Evolutionary conservation across 2,797 vertebrate genomes (phyloP), one percentile per base, ranked within the genome.

Genomic region (Hyperoplus immaculatus): DNA sequence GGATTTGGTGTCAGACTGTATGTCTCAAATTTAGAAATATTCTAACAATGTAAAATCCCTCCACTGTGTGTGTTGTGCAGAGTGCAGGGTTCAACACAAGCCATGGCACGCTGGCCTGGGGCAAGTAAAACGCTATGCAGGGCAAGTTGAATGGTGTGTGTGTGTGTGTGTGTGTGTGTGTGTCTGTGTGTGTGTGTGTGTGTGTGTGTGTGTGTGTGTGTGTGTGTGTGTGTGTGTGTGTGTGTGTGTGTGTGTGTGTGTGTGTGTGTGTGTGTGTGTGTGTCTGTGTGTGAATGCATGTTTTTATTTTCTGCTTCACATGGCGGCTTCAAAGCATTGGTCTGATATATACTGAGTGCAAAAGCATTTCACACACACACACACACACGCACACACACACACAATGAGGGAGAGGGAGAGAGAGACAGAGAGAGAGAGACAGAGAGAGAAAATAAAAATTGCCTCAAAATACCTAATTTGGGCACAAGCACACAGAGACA

Each of bases 231-330:
- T 43, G 42, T 43, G 42, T 43, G 42, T 43, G 42, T 43, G 6
- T 43, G 42, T 43, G 42, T 43, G 6, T 43, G 42, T 43, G 42
- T 53, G 50, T n/a, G 50, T 53, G n/a, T 10, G 16, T 18, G 70
- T 64, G 18, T 42, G 71, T 29, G 21, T 29, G 53, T 55, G 53
- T 55, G 18, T 55, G 4, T 13, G 3, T 29, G 75, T 74, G 21
- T 29, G 66, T 54, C 14, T 46, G 42, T 59, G 14, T 36, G 53
- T 57, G 38, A 16, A 4, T 29, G 50, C 54, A 51, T 42, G 46
- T 69, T 65, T 76, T 46, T 63, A 29, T 73, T 12, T 85, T 80
- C 67, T 77, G 85, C 71, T 82, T 50, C 69, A 60, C 8, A 36
- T 18, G 70, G 61, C 53, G 45, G 73, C 67, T 73, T 66, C 76